Conservation (phyloP, 2,888 invertebrate genomes). For the Calameuta filiformis region DNA sequence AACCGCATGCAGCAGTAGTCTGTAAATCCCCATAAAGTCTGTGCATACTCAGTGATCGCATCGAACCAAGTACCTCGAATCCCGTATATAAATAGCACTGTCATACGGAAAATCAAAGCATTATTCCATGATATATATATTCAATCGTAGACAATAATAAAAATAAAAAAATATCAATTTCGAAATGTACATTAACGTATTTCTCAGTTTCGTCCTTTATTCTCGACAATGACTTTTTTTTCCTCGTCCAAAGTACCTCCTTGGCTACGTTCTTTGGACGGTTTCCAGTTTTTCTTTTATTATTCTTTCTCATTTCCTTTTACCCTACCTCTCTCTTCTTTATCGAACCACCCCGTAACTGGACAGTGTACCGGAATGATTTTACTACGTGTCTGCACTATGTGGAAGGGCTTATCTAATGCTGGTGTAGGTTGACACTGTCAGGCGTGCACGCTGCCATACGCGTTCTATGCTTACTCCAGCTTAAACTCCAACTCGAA, state of each 20-base stretch:
- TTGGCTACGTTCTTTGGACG: neutral
- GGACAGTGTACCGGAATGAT: no score
- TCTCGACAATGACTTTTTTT: no score
- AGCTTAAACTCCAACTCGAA: slow-evolving; percentile 23
- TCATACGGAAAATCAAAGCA: no score
- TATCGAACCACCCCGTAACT: neutral
- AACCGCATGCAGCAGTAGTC: neutral
- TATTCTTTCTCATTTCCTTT: slow-evolving; percentile 18
- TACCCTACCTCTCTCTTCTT: slow-evolving; percentile 22
- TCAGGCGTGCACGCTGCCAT: slow-evolving; percentile 41
- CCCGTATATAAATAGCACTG: no score
- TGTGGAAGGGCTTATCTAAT: slow-evolving; percentile 53
- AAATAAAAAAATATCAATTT: no score
- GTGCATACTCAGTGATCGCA: no score
- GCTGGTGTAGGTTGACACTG: slow-evolving; percentile 53
- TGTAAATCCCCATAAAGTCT: no score
- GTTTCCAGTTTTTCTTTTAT: neutral
- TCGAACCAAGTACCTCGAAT: no score
- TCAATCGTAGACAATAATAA: no score
- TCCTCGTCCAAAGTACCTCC: neutral
- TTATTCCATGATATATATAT: no score
- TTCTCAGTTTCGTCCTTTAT: no score
- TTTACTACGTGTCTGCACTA: neutral
- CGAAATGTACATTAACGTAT: no score
- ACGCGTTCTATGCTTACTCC: slow-evolving; percentile 27